Conservation (phyloP, 2,888 invertebrate species). For the Atherix ibis region DNA sequence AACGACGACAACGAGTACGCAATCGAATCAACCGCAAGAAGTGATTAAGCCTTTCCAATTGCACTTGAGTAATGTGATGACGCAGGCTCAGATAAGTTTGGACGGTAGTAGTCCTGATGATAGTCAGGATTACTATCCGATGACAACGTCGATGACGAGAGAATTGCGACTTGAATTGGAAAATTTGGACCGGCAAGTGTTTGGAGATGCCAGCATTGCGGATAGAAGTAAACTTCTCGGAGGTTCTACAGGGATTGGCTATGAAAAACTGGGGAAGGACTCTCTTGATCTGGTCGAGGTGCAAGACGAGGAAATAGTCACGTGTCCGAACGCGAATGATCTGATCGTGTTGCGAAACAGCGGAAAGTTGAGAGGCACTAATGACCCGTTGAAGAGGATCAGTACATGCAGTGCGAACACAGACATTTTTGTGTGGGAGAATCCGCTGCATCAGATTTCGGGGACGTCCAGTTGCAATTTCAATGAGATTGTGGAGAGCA, state of each 20-base stretch:
- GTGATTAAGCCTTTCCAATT: slow-evolving; percentile 14
- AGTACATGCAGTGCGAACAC: slow-evolving; percentile 33
- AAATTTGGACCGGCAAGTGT: slow-evolving; percentile 69
- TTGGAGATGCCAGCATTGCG: slow-evolving; percentile 35
- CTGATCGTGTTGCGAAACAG: slow-evolving; percentile 20
- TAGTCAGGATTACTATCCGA: slow-evolving; percentile 68
- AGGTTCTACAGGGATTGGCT: slow-evolving; percentile 19
- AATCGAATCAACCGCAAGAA: slow-evolving; percentile 7
- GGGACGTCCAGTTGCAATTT: slow-evolving; percentile 19
- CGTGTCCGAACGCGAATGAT: slow-evolving; percentile 24
- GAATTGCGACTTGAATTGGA: slow-evolving; percentile 68
- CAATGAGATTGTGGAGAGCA: slow-evolving; percentile 11
- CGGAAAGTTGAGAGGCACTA: slow-evolving; percentile 17
- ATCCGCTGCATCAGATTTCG: slow-evolving; percentile 49
- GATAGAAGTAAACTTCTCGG: slow-evolving; percentile 7
- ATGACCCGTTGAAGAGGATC: slow-evolving; percentile 21
- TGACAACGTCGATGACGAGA: slow-evolving; percentile 75
- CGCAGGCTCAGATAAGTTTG: slow-evolving; percentile 19
- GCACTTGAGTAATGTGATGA: slow-evolving; percentile 18
- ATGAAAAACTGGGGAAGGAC: slow-evolving; percentile 29
- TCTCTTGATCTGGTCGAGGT: slow-evolving; percentile 29
- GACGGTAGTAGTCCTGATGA: slow-evolving; percentile 62
- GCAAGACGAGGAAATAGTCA: slow-evolving; percentile 26
- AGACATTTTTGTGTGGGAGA: slow-evolving; percentile 66
- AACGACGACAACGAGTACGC: slow-evolving; percentile 2